Evolutionary conservation across 1,140 invertebrate species (phyloP).

Genomic region (Pararge aegeria): DNA sequence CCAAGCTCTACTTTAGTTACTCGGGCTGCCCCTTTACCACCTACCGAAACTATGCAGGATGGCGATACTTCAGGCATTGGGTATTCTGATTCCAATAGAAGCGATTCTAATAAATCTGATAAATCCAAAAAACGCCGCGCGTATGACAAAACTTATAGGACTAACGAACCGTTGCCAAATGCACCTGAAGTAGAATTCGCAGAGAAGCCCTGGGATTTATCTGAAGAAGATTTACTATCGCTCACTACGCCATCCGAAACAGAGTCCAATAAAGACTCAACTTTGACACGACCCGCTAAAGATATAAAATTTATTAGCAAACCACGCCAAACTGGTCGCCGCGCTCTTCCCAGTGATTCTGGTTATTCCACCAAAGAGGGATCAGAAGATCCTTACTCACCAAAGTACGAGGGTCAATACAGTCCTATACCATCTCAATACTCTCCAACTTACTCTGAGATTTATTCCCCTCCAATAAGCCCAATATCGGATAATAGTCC

Average conservation of each 20-base stretch:
- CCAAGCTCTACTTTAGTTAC: conserved; percentile 14
- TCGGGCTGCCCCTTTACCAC: conserved; percentile 54
- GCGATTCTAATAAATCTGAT: conserved; percentile 66
- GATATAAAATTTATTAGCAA: conserved; percentile 80
- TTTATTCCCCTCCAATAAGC: conserved; percentile 72
- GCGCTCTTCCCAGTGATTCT: conserved; percentile 72
- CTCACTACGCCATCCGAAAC: conserved; percentile 80
- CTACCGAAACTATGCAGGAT: conserved; percentile 44
- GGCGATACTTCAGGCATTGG: conserved; percentile 70
- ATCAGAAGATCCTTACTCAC: conserved; percentile 63
- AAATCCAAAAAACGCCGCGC: conserved; percentile 82
- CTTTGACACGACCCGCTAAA: conserved; percentile 79
- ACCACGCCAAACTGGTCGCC: conserved; percentile 77
- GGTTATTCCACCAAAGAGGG: conserved; percentile 72
- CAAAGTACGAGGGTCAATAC: conserved; percentile 65
- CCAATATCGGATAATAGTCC: conserved; percentile 66
- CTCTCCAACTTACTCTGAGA: conserved; percentile 73
- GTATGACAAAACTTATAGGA: conserved; percentile 90
- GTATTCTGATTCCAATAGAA: conserved; percentile 66
- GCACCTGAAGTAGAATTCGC: conserved; percentile 89
- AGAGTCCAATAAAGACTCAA: conserved; percentile 78
- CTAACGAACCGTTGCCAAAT: conserved; percentile 89
- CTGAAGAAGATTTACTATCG: conserved; percentile 82
- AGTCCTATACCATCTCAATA: conserved; percentile 71
- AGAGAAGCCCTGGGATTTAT: conserved; percentile 88